Base-by-base conservation (phyloP, 1,140 invertebrate genomes). In the Myzus persicae region DNA sequence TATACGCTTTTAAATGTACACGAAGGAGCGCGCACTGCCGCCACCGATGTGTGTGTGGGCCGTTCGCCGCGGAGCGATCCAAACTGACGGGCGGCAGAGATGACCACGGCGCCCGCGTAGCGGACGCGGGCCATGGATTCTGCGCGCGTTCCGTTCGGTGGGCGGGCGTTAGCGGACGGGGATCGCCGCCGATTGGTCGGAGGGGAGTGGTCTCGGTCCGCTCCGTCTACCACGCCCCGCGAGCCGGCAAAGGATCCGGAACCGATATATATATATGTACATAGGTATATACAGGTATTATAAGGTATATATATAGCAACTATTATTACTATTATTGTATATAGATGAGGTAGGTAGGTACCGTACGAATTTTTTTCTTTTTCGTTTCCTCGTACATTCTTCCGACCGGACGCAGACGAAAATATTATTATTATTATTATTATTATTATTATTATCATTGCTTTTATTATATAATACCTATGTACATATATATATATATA, bases 21-120 rank as follows among this genome's bases (percentile, higher is more conserved):
- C 85, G 44, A 0, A 48, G 38, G 88, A 90, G 51, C 88, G 51
- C 88, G 31, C 51, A 24, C 89, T 40, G 51, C 89, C 51, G 51
- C 51, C 89, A 51, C 67, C 91, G 59, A 31, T 42, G 90, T 51
- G 46, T 51, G 46, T 76, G 40, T 82, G 76, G 81, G 91, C 91
- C 91, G 67, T 85, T 42, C 91, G 91, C 44, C 46, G 81, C 81
- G 91, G 91, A 93, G 11, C 67, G 91, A 93, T 93, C 91, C 81
- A n/a, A 51, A 93, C 91, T 93, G 48, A 92, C 59, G 44, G 40
- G 4, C 76, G 67, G 36, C n/a, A 24, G 14, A 46, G 87, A n/a
- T 88, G 85, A 48, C 67, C 81, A n/a, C n/a, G 84, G 40, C 46
- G 46, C 22, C 40, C 46, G 46, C 31, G 51, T 11, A 14, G 40